A percentile compares a stretch with the other conserved stretches of the same genome.
Conservation (phyloP, 2,888 invertebrate genomes). For the Eutolmus rufibarbis region DNA sequence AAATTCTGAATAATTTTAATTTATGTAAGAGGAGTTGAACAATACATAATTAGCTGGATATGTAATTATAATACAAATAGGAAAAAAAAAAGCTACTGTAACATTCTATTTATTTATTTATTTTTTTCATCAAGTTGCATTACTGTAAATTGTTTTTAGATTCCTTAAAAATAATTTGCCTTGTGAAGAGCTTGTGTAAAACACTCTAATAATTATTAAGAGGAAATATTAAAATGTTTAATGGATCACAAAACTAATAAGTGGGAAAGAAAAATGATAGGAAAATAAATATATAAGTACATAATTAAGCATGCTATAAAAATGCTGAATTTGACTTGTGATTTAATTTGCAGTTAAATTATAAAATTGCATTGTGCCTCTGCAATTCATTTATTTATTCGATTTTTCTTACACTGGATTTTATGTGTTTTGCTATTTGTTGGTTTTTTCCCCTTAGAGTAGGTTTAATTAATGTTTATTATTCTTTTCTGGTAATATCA, state of each 20-base stretch:
- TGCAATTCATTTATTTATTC: background rate
- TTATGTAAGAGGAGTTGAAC: background rate
- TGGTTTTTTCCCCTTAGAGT: background rate
- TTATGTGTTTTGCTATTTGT: background rate
- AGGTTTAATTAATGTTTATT: background rate
- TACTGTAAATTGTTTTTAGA: background rate
- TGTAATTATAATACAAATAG: background rate
- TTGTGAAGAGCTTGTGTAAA: too few species aligned
- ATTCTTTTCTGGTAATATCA: slow-evolving; percentile 30
- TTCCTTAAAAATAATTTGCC: too few species aligned
- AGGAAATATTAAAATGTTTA: background rate
- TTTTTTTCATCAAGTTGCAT: background rate
- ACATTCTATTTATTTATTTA: background rate
- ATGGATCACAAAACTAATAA: too few species aligned
- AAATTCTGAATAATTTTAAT: too few species aligned
- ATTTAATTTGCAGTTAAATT: background rate
- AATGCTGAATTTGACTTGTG: background rate
- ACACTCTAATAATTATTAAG: background rate
- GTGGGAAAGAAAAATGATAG: background rate
- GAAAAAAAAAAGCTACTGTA: background rate
- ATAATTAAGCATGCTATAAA: background rate
- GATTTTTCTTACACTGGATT: background rate
- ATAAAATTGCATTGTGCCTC: background rate
- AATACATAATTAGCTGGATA: background rate
- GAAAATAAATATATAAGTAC: background rate